Percentiles rank a stretch among this genome's conserved stretches.
These are phyloP conservation scores for Erythrolamprus reginae DNA, from an alignment of 2,113 vertebrate genomes.

Conservation along the genomic window DNA sequence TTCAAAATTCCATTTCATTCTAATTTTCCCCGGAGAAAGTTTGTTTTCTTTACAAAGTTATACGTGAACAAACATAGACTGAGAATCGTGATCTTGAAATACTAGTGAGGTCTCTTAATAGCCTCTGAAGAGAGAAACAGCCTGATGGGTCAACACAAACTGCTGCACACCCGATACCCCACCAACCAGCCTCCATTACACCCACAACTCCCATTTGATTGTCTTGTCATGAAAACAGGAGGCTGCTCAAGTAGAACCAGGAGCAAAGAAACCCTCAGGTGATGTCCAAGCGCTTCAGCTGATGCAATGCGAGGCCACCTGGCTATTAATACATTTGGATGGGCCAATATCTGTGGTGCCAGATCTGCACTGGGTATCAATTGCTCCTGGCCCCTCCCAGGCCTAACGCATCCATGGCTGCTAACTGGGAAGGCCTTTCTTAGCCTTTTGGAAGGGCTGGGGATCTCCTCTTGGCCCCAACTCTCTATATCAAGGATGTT, in stretches of 20 bases:
- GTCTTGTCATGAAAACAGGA: not conserved
- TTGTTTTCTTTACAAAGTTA: not conserved
- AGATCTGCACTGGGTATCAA: not conserved
- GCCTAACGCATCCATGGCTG: not conserved
- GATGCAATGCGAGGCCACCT: not conserved
- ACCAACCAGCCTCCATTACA: not conserved
- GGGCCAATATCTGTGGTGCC: not conserved
- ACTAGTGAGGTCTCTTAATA: not conserved
- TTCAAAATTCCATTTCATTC: not conserved
- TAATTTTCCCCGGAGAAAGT: not conserved
- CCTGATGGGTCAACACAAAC: not conserved
- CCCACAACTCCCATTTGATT: not conserved
- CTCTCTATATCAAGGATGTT: not conserved
- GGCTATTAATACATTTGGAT: not conserved
- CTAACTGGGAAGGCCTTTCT: not conserved
- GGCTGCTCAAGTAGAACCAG: not conserved
- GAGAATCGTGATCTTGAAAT: not conserved
- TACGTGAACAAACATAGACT: not conserved
- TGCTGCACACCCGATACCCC: not conserved
- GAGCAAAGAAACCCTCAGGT: not conserved
- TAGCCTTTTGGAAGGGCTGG: not conserved
- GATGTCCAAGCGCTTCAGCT: not conserved
- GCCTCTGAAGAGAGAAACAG: not conserved
- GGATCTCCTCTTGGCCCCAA: not conserved
- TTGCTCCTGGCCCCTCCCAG: not conserved